Evolutionary conservation across 2,113 vertebrate species (phyloP), one percentile per base, ranked within the genome.

Genomic region (Rhinolophus sinicus): DNA sequence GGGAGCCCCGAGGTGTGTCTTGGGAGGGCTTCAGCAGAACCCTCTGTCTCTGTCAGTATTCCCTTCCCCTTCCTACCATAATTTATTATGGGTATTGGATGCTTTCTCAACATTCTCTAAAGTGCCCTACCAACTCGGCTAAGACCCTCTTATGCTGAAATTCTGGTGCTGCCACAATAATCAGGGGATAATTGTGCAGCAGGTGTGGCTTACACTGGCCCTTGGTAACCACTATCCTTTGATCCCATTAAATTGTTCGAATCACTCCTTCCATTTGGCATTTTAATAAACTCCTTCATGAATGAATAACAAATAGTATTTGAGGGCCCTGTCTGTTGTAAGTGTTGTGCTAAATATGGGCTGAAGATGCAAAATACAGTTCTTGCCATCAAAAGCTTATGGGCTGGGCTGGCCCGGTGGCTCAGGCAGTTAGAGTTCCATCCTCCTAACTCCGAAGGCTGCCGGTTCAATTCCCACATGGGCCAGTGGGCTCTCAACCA

Each of bases 221-320:
- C 40, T 80, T 60, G 58, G 22, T 83, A 82, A 72, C 6, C 28
- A 65, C 0, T 65, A 8, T 88, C 67, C 30, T 70, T 65, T 6
- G 30, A 26, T 64, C 33, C 38, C 47, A 58, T 47, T 92, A 65
- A 65, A 54, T 80, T 24, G 84, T 26, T 30, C 54, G 24, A 89
- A 62, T 35, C 13, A 1, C 44, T 88, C 67, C 19, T 77, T 93
- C 35, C 22, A 54, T 70, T 73, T 47, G 22, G 14, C 26, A 60
- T 62, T 83, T 93, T 62, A 40, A 77, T 77, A 69, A 94, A 93
- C 26, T 81, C 47, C 65, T 80, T 93, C 38, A 22, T 90, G 30
- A 65, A 73, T 84, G 64, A 70, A 35, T 76, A 69, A 73, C 60
- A 78, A 35, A 77, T 50, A 60, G 14, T 18, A 35, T 81, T 76